Percentiles rank a stretch among this genome's conserved stretches.
These are phyloP conservation scores for Epizoanthus scotinus DNA, from an alignment of 92 coral and sea anemone genomes.

Conservation along the genomic window DNA sequence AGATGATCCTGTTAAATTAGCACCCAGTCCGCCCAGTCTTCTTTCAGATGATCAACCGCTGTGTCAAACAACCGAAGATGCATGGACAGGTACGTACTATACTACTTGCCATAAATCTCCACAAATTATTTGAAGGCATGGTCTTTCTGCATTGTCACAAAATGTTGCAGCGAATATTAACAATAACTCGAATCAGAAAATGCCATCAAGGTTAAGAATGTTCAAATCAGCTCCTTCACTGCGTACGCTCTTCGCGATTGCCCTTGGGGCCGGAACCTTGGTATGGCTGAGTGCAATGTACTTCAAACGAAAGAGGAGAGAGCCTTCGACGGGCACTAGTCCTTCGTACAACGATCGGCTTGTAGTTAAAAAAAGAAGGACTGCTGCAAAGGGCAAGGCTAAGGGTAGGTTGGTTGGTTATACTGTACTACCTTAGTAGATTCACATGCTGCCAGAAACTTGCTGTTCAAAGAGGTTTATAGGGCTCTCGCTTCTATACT, in stretches of 20 bases:
- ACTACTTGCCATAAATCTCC: too few species aligned
- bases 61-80: neutral
- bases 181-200: neutral
- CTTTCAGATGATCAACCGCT: neutral
- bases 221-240: conserved; percentile 22
- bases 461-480: too few species aligned
- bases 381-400: conserved; percentile 23
- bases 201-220: neutral
- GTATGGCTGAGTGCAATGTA: conserved; percentile 68
- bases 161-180: neutral
- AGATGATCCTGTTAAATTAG: neutral
- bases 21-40: neutral
- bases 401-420: conserved; percentile 15
- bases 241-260: conserved; percentile 24
- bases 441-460: too few species aligned
- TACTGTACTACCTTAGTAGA: too few species aligned
- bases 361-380: conserved; percentile 41
- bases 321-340: conserved; percentile 68
- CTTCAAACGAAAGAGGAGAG: conserved; percentile 76
- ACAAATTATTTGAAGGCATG: neutral
- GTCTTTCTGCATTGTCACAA: neutral
- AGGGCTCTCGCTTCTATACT: too few species aligned
- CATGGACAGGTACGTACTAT: too few species aligned
- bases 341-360: conserved; percentile 64
- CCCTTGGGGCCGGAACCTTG: conserved; percentile 73